Evolutionary conservation across 2,797 vertebrate genomes (phyloP), one percentile per base, ranked within the genome.

Genomic region (Hippoglossus hippoglossus): DNA sequence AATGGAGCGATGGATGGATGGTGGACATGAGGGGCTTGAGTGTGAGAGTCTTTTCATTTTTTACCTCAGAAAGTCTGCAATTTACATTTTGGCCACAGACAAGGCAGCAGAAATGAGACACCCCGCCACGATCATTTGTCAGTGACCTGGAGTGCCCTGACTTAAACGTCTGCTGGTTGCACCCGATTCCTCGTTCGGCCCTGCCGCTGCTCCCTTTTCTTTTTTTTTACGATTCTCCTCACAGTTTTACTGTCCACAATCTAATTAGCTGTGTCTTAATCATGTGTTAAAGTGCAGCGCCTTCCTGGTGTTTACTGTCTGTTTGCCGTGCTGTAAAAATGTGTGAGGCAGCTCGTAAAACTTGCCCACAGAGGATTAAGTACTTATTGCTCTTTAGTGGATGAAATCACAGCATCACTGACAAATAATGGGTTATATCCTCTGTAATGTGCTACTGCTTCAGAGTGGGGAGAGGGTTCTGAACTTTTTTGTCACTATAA

Each of bases 181-280:
- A 77, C 82, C 85, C 71, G 75, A 75, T 65, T 71, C 71, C 63
- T 68, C 59, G 31, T 75, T 71, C 57, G 26, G 73, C 28, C 71
- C 62, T 19, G 53, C 64, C 65, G 59, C 54, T 21, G 64, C 76
- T 81, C 71, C 79, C 58, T 25, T 22, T 89, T 46, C 94, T 92
- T 94, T 93, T 88, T 26, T 94, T 92, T 94, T 92, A 93, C 82
- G 81, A 87, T 88, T 86, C 70, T 62, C 51, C 87, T 87, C 83
- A 74, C 85, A 69, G 91, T 91, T 94, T 94, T 92, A 94, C 89
- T 92, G 90, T 90, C 88, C 68, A 16, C 84, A 73, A 81, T 91
- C 89, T 93, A 92, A 94, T 95, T 94, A 94, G 90, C 90, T 82
- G 83, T 77, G 82, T 89, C 86, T 91, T 94, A 93, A 94, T 94